Evolutionary conservation across 2,797 vertebrate genomes (phyloP).

Genomic region (Gambusia yucatana): DNA sequence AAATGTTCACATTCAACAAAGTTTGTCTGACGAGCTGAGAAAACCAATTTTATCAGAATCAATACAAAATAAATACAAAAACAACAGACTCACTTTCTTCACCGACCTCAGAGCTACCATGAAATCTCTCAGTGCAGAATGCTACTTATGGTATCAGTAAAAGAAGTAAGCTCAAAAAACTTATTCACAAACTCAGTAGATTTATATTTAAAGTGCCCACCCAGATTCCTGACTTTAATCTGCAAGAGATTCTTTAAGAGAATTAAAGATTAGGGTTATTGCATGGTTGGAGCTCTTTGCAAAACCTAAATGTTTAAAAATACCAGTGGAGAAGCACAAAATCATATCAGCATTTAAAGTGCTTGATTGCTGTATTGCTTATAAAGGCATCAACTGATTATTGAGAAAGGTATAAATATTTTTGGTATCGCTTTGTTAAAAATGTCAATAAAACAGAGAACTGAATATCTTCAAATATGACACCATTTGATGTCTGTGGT

Average conservation of each 20-base stretch:
- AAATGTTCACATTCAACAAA: constrained; percentile 18
- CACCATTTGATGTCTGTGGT: not conserved
- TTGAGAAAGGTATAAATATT: not conserved
- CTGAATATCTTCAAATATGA: not conserved
- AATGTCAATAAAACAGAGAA: not conserved
- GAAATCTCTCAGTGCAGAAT: constrained; percentile 8
- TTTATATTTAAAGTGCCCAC: not conserved
- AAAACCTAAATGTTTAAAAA: not conserved
- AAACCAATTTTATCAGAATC: not conserved
- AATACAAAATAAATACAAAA: not conserved
- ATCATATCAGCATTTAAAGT: not conserved
- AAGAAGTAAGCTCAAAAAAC: not conserved
- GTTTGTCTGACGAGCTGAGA: not conserved
- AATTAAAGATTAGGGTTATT: not conserved
- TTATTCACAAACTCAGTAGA: not conserved
- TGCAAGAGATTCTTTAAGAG: not conserved
- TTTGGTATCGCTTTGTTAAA: not conserved
- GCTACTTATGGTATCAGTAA: not conserved
- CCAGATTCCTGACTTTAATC: not conserved
- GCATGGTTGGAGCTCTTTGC: not conserved
- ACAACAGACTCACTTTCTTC: constrained; percentile 14
- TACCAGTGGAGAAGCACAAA: not conserved
- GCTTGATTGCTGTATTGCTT: not conserved
- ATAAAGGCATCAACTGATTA: not conserved
- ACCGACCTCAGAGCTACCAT: not conserved